These are phyloP conservation scores for Diglossa cyanea DNA, from an alignment of 2,797 vertebrate species.

Conservation along the genomic window DNA sequence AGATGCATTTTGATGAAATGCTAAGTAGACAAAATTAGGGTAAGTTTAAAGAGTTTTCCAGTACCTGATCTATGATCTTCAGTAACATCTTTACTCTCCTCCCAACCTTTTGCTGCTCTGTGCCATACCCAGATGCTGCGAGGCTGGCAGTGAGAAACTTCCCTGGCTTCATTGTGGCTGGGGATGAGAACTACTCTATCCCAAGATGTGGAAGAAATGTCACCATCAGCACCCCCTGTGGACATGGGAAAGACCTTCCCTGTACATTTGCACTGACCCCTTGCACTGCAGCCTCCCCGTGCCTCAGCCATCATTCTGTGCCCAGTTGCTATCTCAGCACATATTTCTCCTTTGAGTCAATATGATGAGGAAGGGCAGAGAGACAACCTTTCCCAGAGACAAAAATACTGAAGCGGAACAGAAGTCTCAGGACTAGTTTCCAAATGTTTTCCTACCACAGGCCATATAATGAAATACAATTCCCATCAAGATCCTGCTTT, in stretches of 20 bases:
- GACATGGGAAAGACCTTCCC: neutral
- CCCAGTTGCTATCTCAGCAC: neutral
- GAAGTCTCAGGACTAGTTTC: neutral
- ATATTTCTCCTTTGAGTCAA: neutral
- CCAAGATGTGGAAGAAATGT: rapidly evolving
- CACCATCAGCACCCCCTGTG: rapidly evolving
- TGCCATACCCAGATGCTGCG: neutral
- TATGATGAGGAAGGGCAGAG: neutral
- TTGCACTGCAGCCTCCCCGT: rapidly evolving
- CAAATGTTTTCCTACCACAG: neutral
- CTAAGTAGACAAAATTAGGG: conserved; percentile 22
- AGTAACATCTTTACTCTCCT: neutral
- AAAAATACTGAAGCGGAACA: neutral
- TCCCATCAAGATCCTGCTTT: neutral
- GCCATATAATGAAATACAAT: neutral
- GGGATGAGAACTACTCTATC: rapidly evolving
- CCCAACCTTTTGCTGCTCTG: neutral
- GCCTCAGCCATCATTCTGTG: rapidly evolving
- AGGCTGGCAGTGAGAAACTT: neutral
- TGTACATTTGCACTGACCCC: rapidly evolving
- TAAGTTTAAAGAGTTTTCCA: conserved; percentile 7
- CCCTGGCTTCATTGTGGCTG: rapidly evolving
- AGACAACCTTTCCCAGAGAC: neutral
- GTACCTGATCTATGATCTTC: neutral
- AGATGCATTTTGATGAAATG: conserved; percentile 44